Conservation (phyloP, 2,888 invertebrate species). For the Drosophila barbarae region DNA sequence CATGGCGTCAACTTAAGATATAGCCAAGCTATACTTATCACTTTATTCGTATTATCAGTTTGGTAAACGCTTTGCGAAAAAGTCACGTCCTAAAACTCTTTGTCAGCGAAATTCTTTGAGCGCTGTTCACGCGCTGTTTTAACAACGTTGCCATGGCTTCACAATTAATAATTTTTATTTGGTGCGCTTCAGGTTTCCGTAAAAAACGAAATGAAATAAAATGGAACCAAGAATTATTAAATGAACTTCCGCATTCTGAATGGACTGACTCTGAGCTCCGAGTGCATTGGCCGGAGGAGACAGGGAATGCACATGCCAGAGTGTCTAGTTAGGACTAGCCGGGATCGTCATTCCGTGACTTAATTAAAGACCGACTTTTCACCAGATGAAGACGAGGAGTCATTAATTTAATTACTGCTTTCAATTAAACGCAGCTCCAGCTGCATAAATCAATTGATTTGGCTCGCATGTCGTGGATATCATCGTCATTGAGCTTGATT, state of each 20-base stretch:
- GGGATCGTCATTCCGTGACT: slow-evolving; percentile 47
- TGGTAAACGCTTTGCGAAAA: slow-evolving; percentile 2
- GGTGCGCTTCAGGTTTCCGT: slow-evolving; percentile 10
- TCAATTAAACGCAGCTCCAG: slow-evolving; percentile 58
- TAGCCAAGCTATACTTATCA: background rate
- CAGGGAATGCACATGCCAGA: slow-evolving; percentile 47
- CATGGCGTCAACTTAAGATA: background rate
- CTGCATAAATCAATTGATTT: slow-evolving; percentile 72
- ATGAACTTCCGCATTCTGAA: slow-evolving; percentile 41
- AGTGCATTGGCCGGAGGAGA: slow-evolving; percentile 22
- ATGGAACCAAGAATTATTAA: slow-evolving; percentile 6
- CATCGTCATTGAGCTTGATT: slow-evolving; percentile 44
- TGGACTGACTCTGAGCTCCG: background rate
- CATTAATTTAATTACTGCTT: slow-evolving; percentile 72
- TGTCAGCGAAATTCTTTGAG: slow-evolving; percentile 16
- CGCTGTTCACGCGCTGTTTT: slow-evolving; percentile 12
- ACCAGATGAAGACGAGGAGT: slow-evolving; percentile 14
- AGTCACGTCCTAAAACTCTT: slow-evolving; percentile 24
- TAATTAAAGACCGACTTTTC: slow-evolving; percentile 59
- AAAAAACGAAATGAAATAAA: slow-evolving; percentile 1
- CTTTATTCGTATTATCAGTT: background rate
- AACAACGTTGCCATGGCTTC: slow-evolving; percentile 5
- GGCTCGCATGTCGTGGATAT: slow-evolving; percentile 44
- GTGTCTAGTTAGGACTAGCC: slow-evolving; percentile 40
- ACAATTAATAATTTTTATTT: slow-evolving; percentile 1